phyloP scores from a whole-genome alignment of 2,113 vertebrate species.

The Archilochus colubris region DNA sequence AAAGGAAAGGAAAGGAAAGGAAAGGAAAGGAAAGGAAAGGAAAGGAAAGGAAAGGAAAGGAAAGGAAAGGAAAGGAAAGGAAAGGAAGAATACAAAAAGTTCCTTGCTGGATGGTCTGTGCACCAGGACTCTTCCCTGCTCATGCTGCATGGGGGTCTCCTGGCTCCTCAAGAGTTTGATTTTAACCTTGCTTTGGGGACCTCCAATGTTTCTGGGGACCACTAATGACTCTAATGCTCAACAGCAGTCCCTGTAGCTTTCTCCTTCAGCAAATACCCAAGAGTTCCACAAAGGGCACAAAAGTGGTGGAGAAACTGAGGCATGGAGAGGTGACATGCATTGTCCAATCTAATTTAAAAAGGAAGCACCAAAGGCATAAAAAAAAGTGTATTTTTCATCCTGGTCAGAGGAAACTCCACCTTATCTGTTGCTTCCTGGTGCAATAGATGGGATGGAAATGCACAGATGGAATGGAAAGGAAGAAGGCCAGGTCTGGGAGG shows the following conservation, averaged over 20 bases:
- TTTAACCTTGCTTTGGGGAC: neutral
- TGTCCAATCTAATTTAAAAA: neutral
- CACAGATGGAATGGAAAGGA: neutral
- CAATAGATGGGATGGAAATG: neutral
- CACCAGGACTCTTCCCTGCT: neutral
- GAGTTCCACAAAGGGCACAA: neutral
- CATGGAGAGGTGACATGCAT: accelerated
- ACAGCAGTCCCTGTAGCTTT: neutral
- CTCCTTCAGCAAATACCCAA: no score
- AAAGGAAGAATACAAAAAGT: neutral
- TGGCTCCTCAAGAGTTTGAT: neutral
- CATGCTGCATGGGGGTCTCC: neutral
- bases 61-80: no score
- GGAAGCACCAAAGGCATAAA: neutral
- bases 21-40: no score
- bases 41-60: no score
- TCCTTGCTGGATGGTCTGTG: neutral
- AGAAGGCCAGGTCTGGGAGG: neutral
- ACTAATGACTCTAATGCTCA: neutral
- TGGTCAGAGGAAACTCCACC: neutral
- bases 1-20: no score
- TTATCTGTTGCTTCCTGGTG: neutral
- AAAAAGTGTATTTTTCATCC: neutral
- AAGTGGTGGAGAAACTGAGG: accelerated
- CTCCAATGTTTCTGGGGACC: no score